A percentile compares a stretch with the other conserved stretches of the same genome.
phyloP scores from a whole-genome alignment of 35 echinoderm and acorn worm species.

The Eucidaris tribuloides region DNA sequence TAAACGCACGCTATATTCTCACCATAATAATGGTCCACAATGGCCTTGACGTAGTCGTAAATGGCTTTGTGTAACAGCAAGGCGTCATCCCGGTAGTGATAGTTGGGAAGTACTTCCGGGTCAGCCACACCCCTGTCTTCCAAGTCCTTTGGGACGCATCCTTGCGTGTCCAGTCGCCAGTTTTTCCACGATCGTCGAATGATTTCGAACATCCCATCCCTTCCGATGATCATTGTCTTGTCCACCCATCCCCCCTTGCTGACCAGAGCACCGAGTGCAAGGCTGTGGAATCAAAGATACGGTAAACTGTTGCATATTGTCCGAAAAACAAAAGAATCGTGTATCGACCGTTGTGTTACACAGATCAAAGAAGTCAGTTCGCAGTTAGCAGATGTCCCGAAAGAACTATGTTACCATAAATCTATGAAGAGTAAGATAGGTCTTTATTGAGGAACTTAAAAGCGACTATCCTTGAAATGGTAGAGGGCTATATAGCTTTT shows the following conservation, averaged over 20 bases:
- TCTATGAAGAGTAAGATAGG: too few relatives aligned
- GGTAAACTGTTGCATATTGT: too few relatives aligned
- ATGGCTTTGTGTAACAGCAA: constrained; percentile 45
- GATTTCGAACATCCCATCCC: constrained; percentile 52
- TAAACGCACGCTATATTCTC: too few relatives aligned
- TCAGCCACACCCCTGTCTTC: constrained; percentile 49
- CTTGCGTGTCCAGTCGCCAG: constrained; percentile 52
- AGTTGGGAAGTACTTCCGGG: constrained; percentile 44
- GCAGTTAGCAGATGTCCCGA: too few relatives aligned
- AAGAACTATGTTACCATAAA: too few relatives aligned
- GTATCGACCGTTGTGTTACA: too few relatives aligned
- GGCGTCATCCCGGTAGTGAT: constrained; percentile 61
- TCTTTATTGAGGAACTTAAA: too few relatives aligned
- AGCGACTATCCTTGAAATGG: too few relatives aligned
- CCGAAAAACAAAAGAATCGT: too few relatives aligned
- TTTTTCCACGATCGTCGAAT: background rate
- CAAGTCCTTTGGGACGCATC: constrained; percentile 38
- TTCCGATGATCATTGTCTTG: constrained; percentile 46
- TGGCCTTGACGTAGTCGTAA: constrained; percentile 36
- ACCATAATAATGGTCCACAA: constrained; percentile 49
- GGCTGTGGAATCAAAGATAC: background rate
- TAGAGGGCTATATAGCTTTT: too few relatives aligned
- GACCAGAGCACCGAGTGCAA: background rate
- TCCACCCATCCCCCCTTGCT: constrained; percentile 60
- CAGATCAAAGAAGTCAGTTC: too few relatives aligned